Evolutionary conservation across 2,113 vertebrate species (phyloP).

Genomic region (Cromileptes altivelis): DNA sequence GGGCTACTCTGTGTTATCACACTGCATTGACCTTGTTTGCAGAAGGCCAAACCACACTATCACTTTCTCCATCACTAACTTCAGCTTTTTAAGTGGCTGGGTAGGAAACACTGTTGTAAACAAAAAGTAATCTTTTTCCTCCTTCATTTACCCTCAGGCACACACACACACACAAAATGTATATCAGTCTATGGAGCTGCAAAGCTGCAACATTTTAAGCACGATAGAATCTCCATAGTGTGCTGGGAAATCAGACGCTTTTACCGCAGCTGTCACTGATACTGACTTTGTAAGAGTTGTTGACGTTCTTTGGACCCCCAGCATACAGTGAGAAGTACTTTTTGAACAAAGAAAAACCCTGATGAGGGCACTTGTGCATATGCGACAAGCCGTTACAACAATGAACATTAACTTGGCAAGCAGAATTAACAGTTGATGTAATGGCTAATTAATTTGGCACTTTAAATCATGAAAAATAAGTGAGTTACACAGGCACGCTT

Average conservation of each 20-base stretch:
- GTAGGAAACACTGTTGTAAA: slow-evolving; percentile 16
- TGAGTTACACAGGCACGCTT: slow-evolving; percentile 15
- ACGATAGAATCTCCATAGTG: not conserved
- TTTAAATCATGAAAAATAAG: slow-evolving; percentile 48
- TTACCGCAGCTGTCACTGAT: slow-evolving; percentile 16
- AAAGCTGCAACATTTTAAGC: not conserved
- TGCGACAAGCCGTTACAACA: slow-evolving; percentile 29
- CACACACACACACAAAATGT: not conserved
- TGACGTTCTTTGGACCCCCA: slow-evolving; percentile 3
- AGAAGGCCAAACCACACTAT: slow-evolving; percentile 6
- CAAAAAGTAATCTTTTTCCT: slow-evolving; percentile 22
- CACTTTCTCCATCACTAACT: slow-evolving; percentile 35
- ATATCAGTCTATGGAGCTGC: not conserved
- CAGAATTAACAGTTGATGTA: slow-evolving; percentile 22
- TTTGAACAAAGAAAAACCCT: not conserved
- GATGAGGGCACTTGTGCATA: slow-evolving; percentile 39
- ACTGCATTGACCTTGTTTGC: slow-evolving; percentile 15
- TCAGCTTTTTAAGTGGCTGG: slow-evolving; percentile 15
- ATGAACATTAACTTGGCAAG: slow-evolving; percentile 25
- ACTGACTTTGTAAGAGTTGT: not conserved
- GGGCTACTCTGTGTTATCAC: not conserved
- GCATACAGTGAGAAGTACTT: slow-evolving; percentile 2
- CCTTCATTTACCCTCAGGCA: slow-evolving; percentile 3
- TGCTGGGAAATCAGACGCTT: slow-evolving; percentile 19
- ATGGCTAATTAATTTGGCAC: slow-evolving; percentile 49